These are phyloP conservation scores for Hemiscyllium ocellatum DNA, from an alignment of 2,113 vertebrate genomes.

Conservation along the genomic window DNA sequence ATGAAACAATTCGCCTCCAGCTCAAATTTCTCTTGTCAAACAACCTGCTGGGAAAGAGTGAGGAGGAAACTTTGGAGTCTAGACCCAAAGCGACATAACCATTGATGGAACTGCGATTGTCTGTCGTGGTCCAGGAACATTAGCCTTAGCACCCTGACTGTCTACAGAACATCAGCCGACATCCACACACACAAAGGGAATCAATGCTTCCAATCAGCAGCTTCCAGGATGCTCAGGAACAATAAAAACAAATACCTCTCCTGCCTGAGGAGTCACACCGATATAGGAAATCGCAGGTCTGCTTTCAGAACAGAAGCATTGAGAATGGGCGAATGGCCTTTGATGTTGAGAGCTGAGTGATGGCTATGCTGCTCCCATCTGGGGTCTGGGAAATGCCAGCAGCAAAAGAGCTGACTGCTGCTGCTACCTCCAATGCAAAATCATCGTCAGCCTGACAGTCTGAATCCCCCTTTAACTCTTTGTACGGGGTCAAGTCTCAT, in stretches of 20 bases:
- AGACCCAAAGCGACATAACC: neutral
- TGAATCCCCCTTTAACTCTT: constrained; percentile 24
- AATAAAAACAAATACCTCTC: neutral
- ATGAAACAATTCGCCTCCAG: neutral
- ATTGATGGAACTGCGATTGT: neutral
- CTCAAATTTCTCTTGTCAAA: neutral
- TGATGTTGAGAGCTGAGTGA: neutral
- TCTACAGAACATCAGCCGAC: too few relatives aligned
- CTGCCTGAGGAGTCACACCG: neutral
- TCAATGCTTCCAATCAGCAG: neutral
- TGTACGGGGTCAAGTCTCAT: neutral
- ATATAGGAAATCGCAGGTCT: neutral
- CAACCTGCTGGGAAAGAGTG: neutral
- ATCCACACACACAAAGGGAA: neutral
- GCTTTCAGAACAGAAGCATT: neutral
- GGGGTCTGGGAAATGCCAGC: neutral
- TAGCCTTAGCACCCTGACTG: neutral
- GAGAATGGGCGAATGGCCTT: neutral
- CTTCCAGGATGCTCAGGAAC: neutral
- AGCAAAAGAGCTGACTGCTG: neutral
- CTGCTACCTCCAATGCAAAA: neutral
- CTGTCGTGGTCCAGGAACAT: too few relatives aligned
- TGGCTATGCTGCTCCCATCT: neutral
- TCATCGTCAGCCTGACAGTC: neutral
- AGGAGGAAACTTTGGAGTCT: neutral